Conservation (phyloP, 2,113 vertebrate species). For the Hydrochoerus hydrochaeris region DNA sequence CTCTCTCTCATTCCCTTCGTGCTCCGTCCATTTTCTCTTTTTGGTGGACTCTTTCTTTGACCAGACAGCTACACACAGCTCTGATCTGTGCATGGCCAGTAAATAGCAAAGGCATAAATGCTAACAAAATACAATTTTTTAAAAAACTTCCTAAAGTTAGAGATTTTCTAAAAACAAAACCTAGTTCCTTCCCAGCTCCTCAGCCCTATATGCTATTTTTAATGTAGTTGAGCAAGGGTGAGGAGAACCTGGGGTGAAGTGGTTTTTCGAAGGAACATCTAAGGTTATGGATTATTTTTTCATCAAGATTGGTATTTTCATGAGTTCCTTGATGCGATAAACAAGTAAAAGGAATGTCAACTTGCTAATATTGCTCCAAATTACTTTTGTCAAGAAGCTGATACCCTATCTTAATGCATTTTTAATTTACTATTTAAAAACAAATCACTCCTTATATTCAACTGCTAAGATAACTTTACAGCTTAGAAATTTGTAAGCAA, state of each 20-base stretch:
- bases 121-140: background rate
- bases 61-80: background rate
- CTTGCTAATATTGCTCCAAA: constrained; percentile 27
- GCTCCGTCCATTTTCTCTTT: background rate
- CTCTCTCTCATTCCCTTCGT: background rate
- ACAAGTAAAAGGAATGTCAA: background rate
- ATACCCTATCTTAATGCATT: background rate
- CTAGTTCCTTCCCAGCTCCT: background rate
- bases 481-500: constrained; percentile 25
- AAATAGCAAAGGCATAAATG: background rate
- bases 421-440: constrained; percentile 48
- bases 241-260: background rate
- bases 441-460: constrained; percentile 41
- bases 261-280: background rate
- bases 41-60: background rate
- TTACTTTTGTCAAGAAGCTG: constrained; percentile 32
- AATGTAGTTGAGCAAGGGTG: background rate
- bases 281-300: background rate
- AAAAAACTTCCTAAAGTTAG: background rate
- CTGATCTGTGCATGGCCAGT: background rate
- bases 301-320: background rate
- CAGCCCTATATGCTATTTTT: background rate
- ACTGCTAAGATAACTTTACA: constrained; percentile 14
- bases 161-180: background rate
- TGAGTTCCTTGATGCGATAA: background rate